Conservation (phyloP, 1,140 invertebrate genomes). For the Triops longicaudatus region DNA sequence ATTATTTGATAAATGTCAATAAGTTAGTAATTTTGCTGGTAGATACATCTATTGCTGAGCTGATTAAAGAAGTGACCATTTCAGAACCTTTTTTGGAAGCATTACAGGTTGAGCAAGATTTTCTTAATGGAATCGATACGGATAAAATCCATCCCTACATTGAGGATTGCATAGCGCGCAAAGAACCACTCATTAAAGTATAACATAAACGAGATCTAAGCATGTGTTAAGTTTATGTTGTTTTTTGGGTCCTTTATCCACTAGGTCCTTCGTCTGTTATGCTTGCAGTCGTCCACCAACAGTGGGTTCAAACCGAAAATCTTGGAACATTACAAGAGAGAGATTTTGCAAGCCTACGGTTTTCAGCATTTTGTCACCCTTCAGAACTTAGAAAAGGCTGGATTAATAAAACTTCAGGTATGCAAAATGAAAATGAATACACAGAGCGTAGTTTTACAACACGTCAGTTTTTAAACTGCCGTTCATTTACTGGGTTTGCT, state of each 20-base stretch:
- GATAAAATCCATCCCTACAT: conserved; percentile 81
- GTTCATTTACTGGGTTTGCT: conserved; percentile 15
- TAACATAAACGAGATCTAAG: not conserved
- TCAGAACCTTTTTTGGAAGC: conserved; percentile 55
- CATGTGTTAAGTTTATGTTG: not conserved
- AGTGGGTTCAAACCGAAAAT: conserved; percentile 84
- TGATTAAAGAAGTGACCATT: conserved; percentile 62
- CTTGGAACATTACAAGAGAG: conserved; percentile 83
- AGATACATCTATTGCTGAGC: conserved; percentile 68
- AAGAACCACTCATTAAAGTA: conserved; percentile 66
- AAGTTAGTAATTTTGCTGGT: conserved; percentile 32
- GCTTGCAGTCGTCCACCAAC: conserved; percentile 76
- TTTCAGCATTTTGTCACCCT: conserved; percentile 74
- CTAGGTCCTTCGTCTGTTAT: conserved; percentile 71
- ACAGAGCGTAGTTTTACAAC: too few species aligned
- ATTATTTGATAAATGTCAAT: not conserved
- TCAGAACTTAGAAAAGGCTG: conserved; percentile 78
- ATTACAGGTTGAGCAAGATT: conserved; percentile 74
- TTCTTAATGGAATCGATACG: conserved; percentile 80
- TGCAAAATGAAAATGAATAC: not conserved
- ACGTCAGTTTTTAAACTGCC: conserved; percentile 30
- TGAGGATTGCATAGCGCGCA: conserved; percentile 80
- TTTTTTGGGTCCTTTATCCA: conserved; percentile 31
- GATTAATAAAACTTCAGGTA: conserved; percentile 62
- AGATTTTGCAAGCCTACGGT: conserved; percentile 86